Base-by-base conservation (phyloP, 1,140 invertebrate species). In the Acromyrmex echinatior region DNA sequence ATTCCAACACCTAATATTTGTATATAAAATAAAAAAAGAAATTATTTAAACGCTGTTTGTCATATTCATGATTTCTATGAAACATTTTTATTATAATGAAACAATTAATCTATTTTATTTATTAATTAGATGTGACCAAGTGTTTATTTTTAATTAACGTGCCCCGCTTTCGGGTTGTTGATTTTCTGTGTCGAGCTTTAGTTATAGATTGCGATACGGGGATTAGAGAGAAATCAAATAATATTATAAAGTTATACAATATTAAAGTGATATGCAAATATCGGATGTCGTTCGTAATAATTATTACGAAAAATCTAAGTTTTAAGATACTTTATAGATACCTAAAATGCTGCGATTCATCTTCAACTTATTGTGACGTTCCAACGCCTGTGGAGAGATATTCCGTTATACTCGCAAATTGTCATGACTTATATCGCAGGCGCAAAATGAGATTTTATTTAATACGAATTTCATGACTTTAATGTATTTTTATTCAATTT, bases 61-160 rank as follows among this genome's bases (percentile, higher is more conserved):
- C 16, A 35, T 56, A 21, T 53, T 53, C 4, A 65, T 0, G 66
- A 18, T 28, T 31, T 51, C 51, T 66, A 63, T 56, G 3, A 56
- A 56, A 56, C 39, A n/a, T 58, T 35, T n/a, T 80, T 56, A 53
- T 6, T 56, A 53, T 51, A 80, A 77, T n/a, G 21, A 31, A 21
- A 68, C n/a, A 53, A 45, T 70, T 80, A 70, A 70, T 65, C 21
- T 1, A 6, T 14, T 18, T 14, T 35, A 65, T 35, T 65, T 3
- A 65, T 65, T n/a, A 65, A 68, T 14, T 78, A 14, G 7, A 35
- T 68, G 1, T 53, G 9, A 14, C 5, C 31, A 45, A 79, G 16
- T 80, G 65, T 80, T 80, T 80, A 71, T 39, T 62, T 80, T 68
- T 56, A 80, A 80, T 80, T 80, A 80, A 28, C 65, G 31, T 5